Percentiles rank a stretch among this genome's conserved stretches.
These are phyloP conservation scores for Ennomos fuscantarius DNA, from an alignment of 2,888 invertebrate species.

Conservation along the genomic window DNA sequence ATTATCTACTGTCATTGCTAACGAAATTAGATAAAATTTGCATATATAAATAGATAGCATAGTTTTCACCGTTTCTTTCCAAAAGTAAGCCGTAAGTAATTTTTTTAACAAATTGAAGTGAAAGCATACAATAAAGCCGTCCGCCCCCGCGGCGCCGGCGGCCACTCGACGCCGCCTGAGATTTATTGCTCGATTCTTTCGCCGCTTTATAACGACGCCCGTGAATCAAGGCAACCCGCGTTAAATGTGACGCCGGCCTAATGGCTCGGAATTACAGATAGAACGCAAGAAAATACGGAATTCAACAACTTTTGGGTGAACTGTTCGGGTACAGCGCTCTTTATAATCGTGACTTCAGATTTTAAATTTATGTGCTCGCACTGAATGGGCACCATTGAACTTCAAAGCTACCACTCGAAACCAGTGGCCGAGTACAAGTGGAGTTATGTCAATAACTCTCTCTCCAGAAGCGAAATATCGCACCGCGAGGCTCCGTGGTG, in stretches of 20 bases:
- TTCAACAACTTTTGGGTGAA: conserved; percentile 9
- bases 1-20: too few species aligned
- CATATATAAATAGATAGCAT: too few species aligned
- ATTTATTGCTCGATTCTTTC: conserved; percentile 24
- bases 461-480: too few species aligned
- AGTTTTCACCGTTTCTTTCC: not conserved
- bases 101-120: not conserved
- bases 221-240: conserved; percentile 27
- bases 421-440: too few species aligned
- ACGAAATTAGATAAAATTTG: too few species aligned
- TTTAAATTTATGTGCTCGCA: conserved; percentile 2
- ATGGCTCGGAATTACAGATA: conserved; percentile 33
- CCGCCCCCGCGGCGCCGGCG: not conserved
- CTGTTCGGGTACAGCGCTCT: not conserved
- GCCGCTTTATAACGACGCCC: conserved; percentile 20
- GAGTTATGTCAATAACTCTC: too few species aligned
- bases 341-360: not conserved
- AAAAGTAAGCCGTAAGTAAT: too few species aligned
- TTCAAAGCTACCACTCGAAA: too few species aligned
- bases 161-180: conserved; percentile 4
- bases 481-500: not conserved
- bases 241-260: conserved; percentile 20
- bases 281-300: conserved; percentile 15
- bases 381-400: not conserved
- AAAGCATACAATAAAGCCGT: not conserved